Conservation (phyloP, 2,113 vertebrate species). For the Apodemus speciosus region DNA sequence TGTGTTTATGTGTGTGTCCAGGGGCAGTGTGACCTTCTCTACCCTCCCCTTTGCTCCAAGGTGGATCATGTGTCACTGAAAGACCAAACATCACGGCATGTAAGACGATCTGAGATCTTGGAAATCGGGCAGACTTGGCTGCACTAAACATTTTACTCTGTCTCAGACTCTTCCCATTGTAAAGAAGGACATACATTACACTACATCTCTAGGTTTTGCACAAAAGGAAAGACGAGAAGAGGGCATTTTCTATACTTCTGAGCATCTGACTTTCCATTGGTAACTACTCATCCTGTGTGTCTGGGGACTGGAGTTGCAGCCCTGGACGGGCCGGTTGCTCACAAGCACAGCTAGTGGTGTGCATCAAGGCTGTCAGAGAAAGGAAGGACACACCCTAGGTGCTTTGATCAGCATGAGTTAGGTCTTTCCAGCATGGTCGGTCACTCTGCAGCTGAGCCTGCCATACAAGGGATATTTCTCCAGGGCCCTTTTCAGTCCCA, state of each 20-base stretch:
- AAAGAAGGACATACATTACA: not conserved
- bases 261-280: accelerated
- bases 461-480: not conserved
- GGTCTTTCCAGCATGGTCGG: not conserved
- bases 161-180: not conserved
- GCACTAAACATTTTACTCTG: not conserved
- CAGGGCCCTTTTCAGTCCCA: not conserved
- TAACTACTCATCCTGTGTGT: not conserved
- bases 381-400: not conserved
- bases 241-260: not conserved
- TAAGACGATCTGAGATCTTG: not conserved
- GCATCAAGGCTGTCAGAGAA: not conserved
- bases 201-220: not conserved
- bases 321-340: not conserved
- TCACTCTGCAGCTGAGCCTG: not conserved
- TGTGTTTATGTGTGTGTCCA: not conserved
- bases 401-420: not conserved
- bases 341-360: not conserved
- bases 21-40: not conserved
- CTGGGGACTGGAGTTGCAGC: not conserved
- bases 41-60: accelerated
- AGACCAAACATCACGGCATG: not conserved
- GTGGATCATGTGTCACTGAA: not conserved
- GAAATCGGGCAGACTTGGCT: not conserved
- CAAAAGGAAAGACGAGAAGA: not conserved